Evolutionary conservation across 1,140 invertebrate species (phyloP).

Genomic region (Ceratina calcarata): DNA sequence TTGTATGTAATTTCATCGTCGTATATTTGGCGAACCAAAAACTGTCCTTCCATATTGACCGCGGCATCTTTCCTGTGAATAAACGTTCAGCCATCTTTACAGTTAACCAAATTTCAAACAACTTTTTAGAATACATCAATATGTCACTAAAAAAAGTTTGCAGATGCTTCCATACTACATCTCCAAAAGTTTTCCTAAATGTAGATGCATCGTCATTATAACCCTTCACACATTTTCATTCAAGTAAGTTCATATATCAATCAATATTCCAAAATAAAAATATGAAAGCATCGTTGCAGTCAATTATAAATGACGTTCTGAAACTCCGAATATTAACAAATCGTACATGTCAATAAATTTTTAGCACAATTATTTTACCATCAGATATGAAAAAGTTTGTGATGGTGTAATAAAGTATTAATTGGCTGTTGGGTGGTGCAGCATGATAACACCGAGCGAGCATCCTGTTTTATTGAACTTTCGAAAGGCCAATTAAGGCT

Average conservation of each 20-base stretch:
- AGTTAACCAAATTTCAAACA: background rate
- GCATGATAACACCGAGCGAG: background rate
- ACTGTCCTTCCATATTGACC: constrained; percentile 96
- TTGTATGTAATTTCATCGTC: constrained; percentile 97
- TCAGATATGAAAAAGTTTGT: background rate
- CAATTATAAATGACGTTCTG: too few relatives aligned
- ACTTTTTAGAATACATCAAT: background rate
- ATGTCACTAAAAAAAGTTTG: background rate
- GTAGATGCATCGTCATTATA: too few relatives aligned
- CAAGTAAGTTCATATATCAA: too few relatives aligned
- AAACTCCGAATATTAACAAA: background rate
- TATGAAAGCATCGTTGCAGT: too few relatives aligned
- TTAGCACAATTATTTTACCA: background rate
- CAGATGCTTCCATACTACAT: too few relatives aligned
- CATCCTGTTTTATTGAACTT: constrained; percentile 5
- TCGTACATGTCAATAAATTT: background rate
- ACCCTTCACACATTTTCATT: too few relatives aligned
- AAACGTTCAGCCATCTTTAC: background rate
- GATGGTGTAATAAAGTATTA: background rate
- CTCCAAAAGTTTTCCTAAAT: too few relatives aligned
- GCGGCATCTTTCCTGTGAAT: constrained; percentile 92
- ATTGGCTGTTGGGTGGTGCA: background rate
- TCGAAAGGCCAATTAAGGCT: background rate
- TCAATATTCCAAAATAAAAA: too few relatives aligned
- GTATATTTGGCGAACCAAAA: constrained; percentile 96